Evolutionary conservation across 2,113 vertebrate species (phyloP), one percentile per base, ranked within the genome.

Genomic region (Onychostruthus taczanowskii): DNA sequence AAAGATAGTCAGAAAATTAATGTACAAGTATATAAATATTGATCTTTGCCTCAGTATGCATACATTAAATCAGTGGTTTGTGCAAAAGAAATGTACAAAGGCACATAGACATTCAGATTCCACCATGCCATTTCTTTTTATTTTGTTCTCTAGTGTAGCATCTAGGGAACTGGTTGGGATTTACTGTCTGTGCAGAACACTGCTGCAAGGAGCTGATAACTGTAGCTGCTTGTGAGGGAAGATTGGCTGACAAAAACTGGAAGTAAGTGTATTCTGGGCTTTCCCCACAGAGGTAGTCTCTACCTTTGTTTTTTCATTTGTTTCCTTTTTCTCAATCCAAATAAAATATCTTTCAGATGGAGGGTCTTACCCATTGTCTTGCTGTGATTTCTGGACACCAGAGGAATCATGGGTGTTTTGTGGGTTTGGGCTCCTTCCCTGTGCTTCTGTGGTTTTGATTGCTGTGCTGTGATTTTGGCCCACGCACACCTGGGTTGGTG

Each of bases 401-500:
- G 24, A 43, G 16, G 3, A 16, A 43, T 30, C 23, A 9, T 17
- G 30, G 22, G 6, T 43, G 1, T 31, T 52, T 41, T 69, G 26
- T 14, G 21, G 11, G 4, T 64, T 59, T 80, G 49, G 33, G 27
- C 12, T 84, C 16, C 37, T 68, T 64, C 39, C 43, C 30, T 0
- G 0, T 26, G 23, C 63, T 68, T 35, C 63, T 52, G 21, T 21
- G 28, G 43, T 64, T 88, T 59, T 3, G 0, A 4, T 31, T 28
- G 18, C 14, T 52, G 16, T 35, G 16, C 41, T 75, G 19, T 62
- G 35, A 31, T 49, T 81, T 78, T 59, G 52, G 18, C 16, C 27
- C 33, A 9, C 0, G 0, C 7, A 22, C 0, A 0, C 5, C 52
- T 27, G 19, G 67, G 16, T 8, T 72, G 0, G 0, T 0, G 0